Conservation (phyloP, 2,888 invertebrate genomes). For the Abrostola tripartita region DNA sequence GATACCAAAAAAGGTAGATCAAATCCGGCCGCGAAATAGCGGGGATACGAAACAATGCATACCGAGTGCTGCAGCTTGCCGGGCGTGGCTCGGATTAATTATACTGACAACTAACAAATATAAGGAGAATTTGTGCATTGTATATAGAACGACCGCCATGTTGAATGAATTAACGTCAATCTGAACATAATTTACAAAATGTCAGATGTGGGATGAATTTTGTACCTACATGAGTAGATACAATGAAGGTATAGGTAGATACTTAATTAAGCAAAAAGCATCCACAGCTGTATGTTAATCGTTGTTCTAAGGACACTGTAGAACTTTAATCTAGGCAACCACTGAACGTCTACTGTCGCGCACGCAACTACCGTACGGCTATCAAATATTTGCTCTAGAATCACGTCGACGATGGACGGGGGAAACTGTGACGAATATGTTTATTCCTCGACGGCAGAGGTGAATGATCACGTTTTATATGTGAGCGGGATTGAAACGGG, state of each 20-base stretch:
- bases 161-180: too few relatives aligned
- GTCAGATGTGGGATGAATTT: background rate
- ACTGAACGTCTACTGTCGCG: background rate
- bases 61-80: constrained; percentile 47
- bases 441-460: constrained; percentile 70
- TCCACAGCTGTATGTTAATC: too few relatives aligned
- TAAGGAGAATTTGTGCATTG: background rate
- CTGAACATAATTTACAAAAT: too few relatives aligned
- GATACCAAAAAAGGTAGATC: constrained; percentile 73
- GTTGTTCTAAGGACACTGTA: background rate
- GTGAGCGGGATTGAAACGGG: constrained; percentile 76
- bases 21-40: constrained; percentile 59
- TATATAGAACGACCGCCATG: background rate
- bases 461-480: constrained; percentile 83
- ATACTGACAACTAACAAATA: constrained; percentile 21
- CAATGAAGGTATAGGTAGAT: too few relatives aligned
- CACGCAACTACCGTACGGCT: constrained; percentile 31
- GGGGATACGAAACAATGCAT: constrained; percentile 72
- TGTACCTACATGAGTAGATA: background rate
- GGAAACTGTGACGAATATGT: constrained; percentile 72
- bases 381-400: constrained; percentile 67
- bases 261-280: background rate
- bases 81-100: constrained; percentile 54
- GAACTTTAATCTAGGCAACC: constrained; percentile 16
- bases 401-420: constrained; percentile 51